Evolutionary conservation across 2,888 invertebrate species (phyloP).

Genomic region (Phaedon cochleariae): DNA sequence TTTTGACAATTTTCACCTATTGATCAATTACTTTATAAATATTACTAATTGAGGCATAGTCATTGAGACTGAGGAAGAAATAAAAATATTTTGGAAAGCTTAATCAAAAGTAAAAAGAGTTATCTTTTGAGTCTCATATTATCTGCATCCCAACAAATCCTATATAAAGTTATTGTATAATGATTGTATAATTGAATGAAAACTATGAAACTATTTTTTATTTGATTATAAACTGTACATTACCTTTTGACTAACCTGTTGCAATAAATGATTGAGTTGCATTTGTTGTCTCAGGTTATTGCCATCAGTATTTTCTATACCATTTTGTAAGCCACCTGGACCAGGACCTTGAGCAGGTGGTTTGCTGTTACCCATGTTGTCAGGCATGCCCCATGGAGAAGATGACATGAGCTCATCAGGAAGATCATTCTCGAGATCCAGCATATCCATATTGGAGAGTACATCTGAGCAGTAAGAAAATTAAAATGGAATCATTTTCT

Average conservation of each 20-base stretch:
- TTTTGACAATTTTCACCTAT: no score
- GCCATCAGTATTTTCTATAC: conserved; percentile 71
- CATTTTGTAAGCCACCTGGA: conserved; percentile 78
- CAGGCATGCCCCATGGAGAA: conserved; percentile 71
- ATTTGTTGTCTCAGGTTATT: conserved; percentile 61
- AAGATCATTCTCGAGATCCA: conserved; percentile 90
- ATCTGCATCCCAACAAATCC: no score
- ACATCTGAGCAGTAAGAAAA: conserved; percentile 69
- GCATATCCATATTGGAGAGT: conserved; percentile 84
- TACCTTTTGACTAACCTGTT: conserved; percentile 60
- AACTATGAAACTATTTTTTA: no score
- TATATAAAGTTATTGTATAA: no score
- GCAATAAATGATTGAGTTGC: conserved; percentile 72
- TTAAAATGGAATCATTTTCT: no score
- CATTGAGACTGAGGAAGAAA: no score
- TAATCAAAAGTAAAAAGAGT: no score
- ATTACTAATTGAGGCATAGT: no score
- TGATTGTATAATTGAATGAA: no score
- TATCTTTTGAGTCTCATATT: no score
- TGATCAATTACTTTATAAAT: no score
- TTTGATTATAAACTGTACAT: background rate
- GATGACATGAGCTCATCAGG: conserved; percentile 88
- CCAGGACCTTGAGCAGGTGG: conserved; percentile 87
- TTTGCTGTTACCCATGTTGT: conserved; percentile 65
- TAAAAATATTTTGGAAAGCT: no score